Evolutionary conservation across 2,113 vertebrate genomes (phyloP), one percentile per base, ranked within the genome.

Genomic region (Mungos mungo): DNA sequence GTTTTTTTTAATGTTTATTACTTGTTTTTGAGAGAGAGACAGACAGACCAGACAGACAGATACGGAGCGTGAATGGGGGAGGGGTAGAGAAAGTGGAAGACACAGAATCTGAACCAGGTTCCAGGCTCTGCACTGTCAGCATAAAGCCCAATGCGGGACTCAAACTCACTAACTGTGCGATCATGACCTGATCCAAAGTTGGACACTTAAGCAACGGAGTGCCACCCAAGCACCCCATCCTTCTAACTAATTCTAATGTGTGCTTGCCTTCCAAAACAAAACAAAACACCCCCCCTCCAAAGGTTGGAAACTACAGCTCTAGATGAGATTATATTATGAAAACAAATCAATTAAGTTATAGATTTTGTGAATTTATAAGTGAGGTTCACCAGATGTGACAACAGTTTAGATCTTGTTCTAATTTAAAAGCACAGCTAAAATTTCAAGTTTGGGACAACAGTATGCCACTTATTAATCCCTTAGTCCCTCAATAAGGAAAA

Each of bases 311-410:
- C 33, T 88, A 71, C 0, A 92, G 29, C 52, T 54, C 63, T 65
- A 72, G 47, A 94, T 66, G 68, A 88, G 35, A 94, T 57, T 76
- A 88, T 35, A 92, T 69, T 57, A 94, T 83, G 27, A 87, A 90
- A 93, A 87, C 45, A 60, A 90, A 89, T 63, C 23, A 94, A 93
- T 25, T 71, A 50, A 92, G 23, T 54, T 69, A 88, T 8, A 74
- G 16, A 94, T 87, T 86, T 90, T 90, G 3, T 87, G 47, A 96
- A 87, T 35, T 71, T 82, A 1, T 68, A 89, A 79, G 23, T 95
- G 7, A 96, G 25, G 9, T 38, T 85, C 8, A 69, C 6, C 66
- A 89, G 35, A 38, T 66, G 41, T 7, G n/a, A 91, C 13, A 91
- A 82, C 45, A 38, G 89, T 45, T 94, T 50, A 23, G 4, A 57